A percentile compares a stretch with the other conserved stretches of the same genome.
phyloP scores from a whole-genome alignment of 2,888 invertebrate genomes.

The Ecliptopera silaceata region DNA sequence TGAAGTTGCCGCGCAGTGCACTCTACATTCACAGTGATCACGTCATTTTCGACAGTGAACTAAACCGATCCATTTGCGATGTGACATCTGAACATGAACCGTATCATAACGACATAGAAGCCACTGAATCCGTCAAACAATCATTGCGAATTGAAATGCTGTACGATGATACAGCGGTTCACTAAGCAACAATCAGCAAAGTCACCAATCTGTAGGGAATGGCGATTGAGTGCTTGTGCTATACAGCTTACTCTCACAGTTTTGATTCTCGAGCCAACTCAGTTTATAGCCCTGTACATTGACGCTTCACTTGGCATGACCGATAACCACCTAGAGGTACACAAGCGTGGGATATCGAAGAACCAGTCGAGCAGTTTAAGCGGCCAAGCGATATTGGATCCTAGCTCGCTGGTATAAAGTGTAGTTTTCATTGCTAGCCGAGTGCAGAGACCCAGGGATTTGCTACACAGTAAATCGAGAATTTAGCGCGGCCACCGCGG shows the following conservation, averaged over 20 bases:
- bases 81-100: not conserved
- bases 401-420: not conserved
- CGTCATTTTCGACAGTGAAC: too few species aligned
- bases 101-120: not conserved
- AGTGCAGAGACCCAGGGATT: slow-evolving; percentile 34
- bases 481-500: slow-evolving; percentile 69
- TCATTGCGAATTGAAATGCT: not conserved
- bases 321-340: not conserved
- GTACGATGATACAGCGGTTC: not conserved
- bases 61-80: not conserved
- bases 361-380: not conserved
- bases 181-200: not conserved
- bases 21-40: too few species aligned
- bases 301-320: not conserved
- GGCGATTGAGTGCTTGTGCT: not conserved
- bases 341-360: not conserved
- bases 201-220: not conserved
- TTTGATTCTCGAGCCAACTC: not conserved
- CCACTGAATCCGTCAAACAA: not conserved
- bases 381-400: not conserved
- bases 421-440: not conserved
- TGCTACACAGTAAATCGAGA: slow-evolving; percentile 75
- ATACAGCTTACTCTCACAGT: not conserved
- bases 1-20: too few species aligned
- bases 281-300: not conserved